Evolutionary conservation across 2,797 vertebrate genomes (phyloP).

Genomic region (Kryptopterus vitreolus): DNA sequence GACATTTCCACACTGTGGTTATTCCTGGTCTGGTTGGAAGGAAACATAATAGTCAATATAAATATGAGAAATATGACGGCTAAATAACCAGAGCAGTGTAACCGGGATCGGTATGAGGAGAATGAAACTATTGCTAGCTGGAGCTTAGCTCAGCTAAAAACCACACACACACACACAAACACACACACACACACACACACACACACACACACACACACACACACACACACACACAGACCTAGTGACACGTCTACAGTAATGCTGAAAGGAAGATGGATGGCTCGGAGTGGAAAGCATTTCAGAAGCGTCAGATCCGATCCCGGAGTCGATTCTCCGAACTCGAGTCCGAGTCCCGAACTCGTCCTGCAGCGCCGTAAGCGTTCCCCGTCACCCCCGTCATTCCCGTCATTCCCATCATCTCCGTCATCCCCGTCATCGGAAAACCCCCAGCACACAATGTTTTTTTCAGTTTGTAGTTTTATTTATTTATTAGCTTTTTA

Average conservation of each 20-base stretch:
- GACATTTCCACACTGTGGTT: conserved; percentile 15
- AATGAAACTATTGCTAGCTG: conserved; percentile 28
- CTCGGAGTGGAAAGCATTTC: conserved; percentile 54
- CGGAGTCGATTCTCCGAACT: conserved; percentile 13
- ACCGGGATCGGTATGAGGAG: not conserved
- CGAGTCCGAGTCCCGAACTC: not conserved
- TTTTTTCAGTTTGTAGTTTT: too few relatives aligned
- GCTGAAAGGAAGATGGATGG: conserved; percentile 58
- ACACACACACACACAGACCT: conserved; percentile 23
- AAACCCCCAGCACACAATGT: too few relatives aligned
- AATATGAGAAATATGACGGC: conserved; percentile 15
- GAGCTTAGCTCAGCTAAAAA: conserved; percentile 32
- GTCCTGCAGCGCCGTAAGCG: not conserved
- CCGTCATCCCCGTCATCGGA: not conserved
- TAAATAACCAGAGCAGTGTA: conserved; percentile 16
- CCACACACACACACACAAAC: too few relatives aligned
- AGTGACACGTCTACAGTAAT: conserved; percentile 18
- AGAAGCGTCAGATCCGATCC: conserved; percentile 16
- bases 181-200: conserved; percentile 32
- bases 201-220: conserved; percentile 32
- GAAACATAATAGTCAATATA: conserved; percentile 39
- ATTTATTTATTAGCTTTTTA: too few relatives aligned
- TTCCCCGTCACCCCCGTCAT: not conserved
- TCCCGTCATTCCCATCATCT: too few relatives aligned
- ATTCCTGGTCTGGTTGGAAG: conserved; percentile 19